Evolutionary conservation across 2,888 invertebrate species (phyloP), one percentile per base, ranked within the genome.

Genomic region (Cenopis cana): DNA sequence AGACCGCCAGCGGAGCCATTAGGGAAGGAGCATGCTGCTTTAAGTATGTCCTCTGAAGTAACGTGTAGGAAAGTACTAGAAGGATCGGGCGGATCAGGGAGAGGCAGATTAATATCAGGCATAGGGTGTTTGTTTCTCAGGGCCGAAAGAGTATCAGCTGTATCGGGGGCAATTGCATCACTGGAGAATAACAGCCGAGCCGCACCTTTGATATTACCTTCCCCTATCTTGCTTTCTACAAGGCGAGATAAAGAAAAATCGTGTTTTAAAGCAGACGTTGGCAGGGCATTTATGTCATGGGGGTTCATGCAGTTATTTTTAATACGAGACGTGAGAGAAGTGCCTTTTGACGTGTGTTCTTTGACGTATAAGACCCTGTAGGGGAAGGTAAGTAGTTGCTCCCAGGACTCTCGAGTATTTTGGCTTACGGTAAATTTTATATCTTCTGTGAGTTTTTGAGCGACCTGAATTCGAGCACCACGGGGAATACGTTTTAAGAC

Each of bases 321-420:
- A 17, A 56, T 56, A 17, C 24, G n/a, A 2, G 55, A 33, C 1
- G 55, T 33, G 29, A 33, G 17, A 18, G 29, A n/a, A 0, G 14
- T 18, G 18, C 18, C 57, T 6, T 0, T 38, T 29, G 12, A 14
- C 12, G 57, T 11, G 18, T 11, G 10, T 18, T 57, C 36, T 18
- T 57, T 38, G 6, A 36, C 57, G 6, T 38, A 10, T 11, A 18
- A 29, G 11, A 57, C 12, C 17, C 57, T 36, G 12, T 57, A 57
- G 11, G 38, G 38, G 17, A 57, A 57, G 10, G 57, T 57, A 17
- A n/a, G n/a, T n/a, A 57, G 38, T 17, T 57, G 57, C 57, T 57
- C 57, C 57, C 57, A 57, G 6, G 29, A 24, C n/a, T 55, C 55
- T 2, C 14, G 55, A 5, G 55, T 29, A 9, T 29, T 55, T n/a